phyloP scores from a whole-genome alignment of 2,888 invertebrate genomes.

The Philereme transversata region DNA sequence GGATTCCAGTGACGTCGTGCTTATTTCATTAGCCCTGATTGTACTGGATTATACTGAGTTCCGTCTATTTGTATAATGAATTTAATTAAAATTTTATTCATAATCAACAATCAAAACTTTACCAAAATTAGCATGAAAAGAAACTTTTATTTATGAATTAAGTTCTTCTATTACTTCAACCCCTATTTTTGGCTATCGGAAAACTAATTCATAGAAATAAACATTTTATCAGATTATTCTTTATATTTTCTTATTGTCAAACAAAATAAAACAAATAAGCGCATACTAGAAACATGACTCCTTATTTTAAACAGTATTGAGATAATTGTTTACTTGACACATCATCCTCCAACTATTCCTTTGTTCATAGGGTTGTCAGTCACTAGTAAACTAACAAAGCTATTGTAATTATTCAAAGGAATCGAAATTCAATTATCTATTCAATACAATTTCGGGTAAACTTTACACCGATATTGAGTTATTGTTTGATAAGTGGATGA shows the following conservation, averaged over 20 bases:
- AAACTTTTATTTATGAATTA: too few relatives aligned
- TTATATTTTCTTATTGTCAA: too few relatives aligned
- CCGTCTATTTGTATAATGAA: slow-evolving; percentile 29
- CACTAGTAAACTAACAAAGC: not conserved
- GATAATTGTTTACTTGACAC: slow-evolving; percentile 13
- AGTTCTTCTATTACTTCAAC: too few relatives aligned
- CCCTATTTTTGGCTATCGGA: too few relatives aligned
- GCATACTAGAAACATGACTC: too few relatives aligned
- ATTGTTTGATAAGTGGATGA: not conserved
- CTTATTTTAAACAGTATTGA: too few relatives aligned
- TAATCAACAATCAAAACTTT: too few relatives aligned
- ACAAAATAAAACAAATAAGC: too few relatives aligned
- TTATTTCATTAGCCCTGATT: slow-evolving; percentile 42
- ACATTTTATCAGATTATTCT: too few relatives aligned
- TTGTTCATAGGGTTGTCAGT: not conserved
- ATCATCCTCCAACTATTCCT: not conserved
- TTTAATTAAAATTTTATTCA: too few relatives aligned
- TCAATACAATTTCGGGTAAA: not conserved
- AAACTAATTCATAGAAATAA: too few relatives aligned
- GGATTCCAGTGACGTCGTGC: slow-evolving; percentile 55
- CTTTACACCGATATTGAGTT: not conserved
- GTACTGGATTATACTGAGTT: slow-evolving; percentile 47
- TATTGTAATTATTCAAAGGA: slow-evolving; percentile 6
- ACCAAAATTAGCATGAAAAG: too few relatives aligned
- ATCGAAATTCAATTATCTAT: not conserved